Base-by-base conservation (phyloP, 1,140 invertebrate genomes). In the Pemphigus obesinymphae region DNA sequence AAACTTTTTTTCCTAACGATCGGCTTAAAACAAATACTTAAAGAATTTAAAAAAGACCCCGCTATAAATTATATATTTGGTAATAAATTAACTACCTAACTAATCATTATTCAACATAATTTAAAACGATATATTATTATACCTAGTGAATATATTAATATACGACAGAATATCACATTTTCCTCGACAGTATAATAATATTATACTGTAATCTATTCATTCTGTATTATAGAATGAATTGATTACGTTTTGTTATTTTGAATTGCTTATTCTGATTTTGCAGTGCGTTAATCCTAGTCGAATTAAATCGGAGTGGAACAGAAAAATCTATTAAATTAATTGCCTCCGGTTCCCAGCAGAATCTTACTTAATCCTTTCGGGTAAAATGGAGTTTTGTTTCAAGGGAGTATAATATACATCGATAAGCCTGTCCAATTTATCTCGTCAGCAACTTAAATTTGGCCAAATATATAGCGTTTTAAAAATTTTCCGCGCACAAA, bases 261-360 rank as follows among this genome's bases (percentile, higher is more conserved):
- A 70, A 26, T 70, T 26, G 6, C 23, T 0, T 40, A 43, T 70
- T 43, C 26, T 26, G 3, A 43, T 17, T 3, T 68, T 68, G 11
- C 20, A 34, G n/a, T 23, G 15, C 50, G 8, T 66, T 70, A 70
- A 70, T 68, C 34, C n/a, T 43, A 34, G 13, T 3, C 11, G 5
- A 70, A 70, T 17, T 43, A 43, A 70, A 45, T 70, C 23, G 23
- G 6, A 70, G 40, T 45, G 68, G 11, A 45, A 45, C 23, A 45
- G 40, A 45, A 43, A 70, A 70, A 70, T 70, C 68, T 17, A 70
- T 70, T 70, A 70, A 29, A 70, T 43, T 70, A 70, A 70, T 70
- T 70, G 23, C 13, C 13, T 26, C 7, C 4, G 13, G n/a, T 43
- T 45, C 13, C n/a, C 23, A 10, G 13, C n/a, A 43, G 2, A 45